These are phyloP conservation scores for Drosophila triauraria DNA, from an alignment of 1,140 invertebrate genomes.

Conservation along the genomic window DNA sequence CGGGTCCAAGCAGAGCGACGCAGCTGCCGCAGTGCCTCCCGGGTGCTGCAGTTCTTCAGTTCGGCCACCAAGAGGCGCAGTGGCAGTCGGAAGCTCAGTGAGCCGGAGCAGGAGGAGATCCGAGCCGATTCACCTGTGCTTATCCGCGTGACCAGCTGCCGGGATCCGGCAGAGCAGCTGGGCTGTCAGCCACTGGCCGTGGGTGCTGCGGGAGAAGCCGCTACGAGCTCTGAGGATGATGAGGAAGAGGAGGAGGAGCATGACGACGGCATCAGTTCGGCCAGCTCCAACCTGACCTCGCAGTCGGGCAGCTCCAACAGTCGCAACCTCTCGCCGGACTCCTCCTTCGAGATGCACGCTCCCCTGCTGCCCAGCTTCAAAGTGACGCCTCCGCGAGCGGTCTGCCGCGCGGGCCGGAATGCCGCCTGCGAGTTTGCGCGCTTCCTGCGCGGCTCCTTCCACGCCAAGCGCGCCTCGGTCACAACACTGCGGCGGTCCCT, in stretches of 20 bases:
- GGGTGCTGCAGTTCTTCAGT: conserved; percentile 78
- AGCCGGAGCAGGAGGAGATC: conserved; percentile 44
- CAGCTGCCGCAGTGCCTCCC: conserved; percentile 74
- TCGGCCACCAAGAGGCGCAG: conserved; percentile 67
- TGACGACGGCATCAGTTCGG: conserved; percentile 76
- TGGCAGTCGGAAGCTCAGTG: conserved; percentile 62
- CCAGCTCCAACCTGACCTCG: conserved; percentile 68
- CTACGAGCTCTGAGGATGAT: conserved; percentile 55
- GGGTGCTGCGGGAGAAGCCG: conserved; percentile 1
- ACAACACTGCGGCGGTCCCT: conserved; percentile 72
- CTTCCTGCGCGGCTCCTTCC: conserved; percentile 76
- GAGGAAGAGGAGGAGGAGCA: conserved; percentile 66
- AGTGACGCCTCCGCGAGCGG: conserved; percentile 73
- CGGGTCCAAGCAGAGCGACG: conserved; percentile 69
- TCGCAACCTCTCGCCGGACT: conserved; percentile 76
- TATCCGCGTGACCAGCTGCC: conserved; percentile 52
- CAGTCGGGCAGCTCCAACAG: conserved; percentile 58
- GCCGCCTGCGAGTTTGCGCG: conserved; percentile 75
- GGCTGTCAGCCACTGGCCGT: conserved; percentile 56
- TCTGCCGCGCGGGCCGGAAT: conserved; percentile 56
- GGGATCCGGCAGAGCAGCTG: conserved; percentile 38
- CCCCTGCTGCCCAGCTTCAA: conserved; percentile 82
- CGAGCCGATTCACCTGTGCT: conserved; percentile 56
- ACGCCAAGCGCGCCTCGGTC: conserved; percentile 76
- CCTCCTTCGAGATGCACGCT: conserved; percentile 82